Evolutionary conservation across 23 tunicate genomes (phyloP).

Genomic region (Clavelina lepadiformis): DNA sequence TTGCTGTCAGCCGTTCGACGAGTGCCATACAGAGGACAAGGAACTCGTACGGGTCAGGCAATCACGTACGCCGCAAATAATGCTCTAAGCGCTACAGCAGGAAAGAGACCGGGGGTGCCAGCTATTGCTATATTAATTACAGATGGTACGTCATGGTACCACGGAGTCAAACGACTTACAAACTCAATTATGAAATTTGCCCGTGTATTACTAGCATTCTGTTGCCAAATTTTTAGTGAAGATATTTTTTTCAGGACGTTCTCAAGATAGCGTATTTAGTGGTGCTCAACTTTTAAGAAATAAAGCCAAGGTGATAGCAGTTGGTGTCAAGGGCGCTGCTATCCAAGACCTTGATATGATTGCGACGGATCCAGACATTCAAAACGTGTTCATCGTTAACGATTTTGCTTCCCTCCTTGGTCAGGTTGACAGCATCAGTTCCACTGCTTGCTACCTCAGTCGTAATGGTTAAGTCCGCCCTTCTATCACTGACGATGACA

Average conservation of each 20-base stretch:
- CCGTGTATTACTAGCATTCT: too few species aligned
- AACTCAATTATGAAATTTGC: too few species aligned
- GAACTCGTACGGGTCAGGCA: conserved; percentile 61
- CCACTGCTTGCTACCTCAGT: conserved; percentile 36
- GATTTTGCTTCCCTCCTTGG: conserved; percentile 28
- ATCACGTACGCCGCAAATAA: conserved; percentile 23
- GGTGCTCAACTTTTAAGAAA: conserved; percentile 19
- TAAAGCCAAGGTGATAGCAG: conserved; percentile 30
- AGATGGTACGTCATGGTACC: conserved; percentile 28
- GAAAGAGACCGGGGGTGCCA: conserved; percentile 53
- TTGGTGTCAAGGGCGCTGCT: conserved; percentile 34
- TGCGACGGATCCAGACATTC: conserved; percentile 10
- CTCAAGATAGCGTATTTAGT: conserved; percentile 14
- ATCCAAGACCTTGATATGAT: conserved; percentile 19
- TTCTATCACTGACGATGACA: too few species aligned
- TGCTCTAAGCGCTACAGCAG: conserved; percentile 24
- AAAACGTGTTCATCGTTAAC: conserved; percentile 24
- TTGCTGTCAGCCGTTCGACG: conserved; percentile 27
- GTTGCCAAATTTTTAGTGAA: background rate
- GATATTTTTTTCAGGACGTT: conserved; percentile 16
- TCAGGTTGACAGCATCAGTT: conserved; percentile 6
- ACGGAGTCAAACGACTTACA: background rate
- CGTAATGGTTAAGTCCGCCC: too few species aligned
- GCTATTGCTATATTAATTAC: conserved; percentile 43
- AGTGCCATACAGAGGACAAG: conserved; percentile 38